A percentile compares a stretch with the other conserved stretches of the same genome.
These are phyloP conservation scores for Diorhabda sublineata DNA, from an alignment of 1,140 invertebrate species.

Conservation along the genomic window DNA sequence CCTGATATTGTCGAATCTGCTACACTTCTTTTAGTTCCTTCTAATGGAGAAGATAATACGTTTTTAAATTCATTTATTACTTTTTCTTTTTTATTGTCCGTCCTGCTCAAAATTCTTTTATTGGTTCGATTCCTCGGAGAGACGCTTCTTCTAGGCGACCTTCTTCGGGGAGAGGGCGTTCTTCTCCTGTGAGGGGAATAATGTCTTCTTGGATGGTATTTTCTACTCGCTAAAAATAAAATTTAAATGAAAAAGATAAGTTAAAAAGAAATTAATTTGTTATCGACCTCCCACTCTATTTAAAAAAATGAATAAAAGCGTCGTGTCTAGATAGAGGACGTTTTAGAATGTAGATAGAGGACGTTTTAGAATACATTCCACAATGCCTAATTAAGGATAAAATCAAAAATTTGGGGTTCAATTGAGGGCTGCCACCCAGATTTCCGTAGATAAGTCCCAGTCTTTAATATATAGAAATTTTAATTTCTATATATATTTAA, in stretches of 20 bases:
- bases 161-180: conserved; percentile 17
- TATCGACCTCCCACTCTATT: too few species aligned
- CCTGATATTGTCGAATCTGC: conserved; percentile 53
- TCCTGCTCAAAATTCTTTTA: not conserved
- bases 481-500: too few species aligned
- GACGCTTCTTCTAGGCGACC: conserved; percentile 14
- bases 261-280: not conserved
- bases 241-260: not conserved
- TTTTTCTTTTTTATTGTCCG: not conserved
- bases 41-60: conserved; percentile 34
- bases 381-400: too few species aligned
- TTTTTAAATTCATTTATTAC: not conserved
- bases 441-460: too few species aligned
- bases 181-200: conserved; percentile 24
- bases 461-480: too few species aligned
- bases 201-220: conserved; percentile 20
- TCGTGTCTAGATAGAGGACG: too few species aligned
- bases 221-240: conserved; percentile 12
- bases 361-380: too few species aligned
- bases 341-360: too few species aligned
- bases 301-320: too few species aligned
- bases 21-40: conserved; percentile 45
- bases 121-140: conserved; percentile 22
- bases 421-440: too few species aligned
- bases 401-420: too few species aligned